Evolutionary conservation across 2,888 invertebrate species (phyloP), one percentile per base, ranked within the genome.

Genomic region (Drosophila mayaguana): DNA sequence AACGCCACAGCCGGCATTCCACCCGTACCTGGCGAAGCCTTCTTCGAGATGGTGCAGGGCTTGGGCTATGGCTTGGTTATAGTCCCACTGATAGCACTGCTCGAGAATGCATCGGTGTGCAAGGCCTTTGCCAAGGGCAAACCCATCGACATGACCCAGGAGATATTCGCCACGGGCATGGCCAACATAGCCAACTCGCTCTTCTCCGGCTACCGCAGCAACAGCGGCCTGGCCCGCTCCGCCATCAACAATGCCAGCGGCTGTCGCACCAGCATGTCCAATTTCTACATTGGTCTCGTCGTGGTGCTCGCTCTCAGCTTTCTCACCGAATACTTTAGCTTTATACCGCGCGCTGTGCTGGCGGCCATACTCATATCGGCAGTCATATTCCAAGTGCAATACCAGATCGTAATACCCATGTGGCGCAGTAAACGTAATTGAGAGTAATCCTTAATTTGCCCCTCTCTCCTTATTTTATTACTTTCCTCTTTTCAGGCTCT

Each of bases 361-460:
- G 97, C 97, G 4, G 97, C 97, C 1, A 96, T 98, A 84, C 97
- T 98, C 88, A 97, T 98, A 73, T 96, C 97, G 36, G 98, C 98
- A 45, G 98, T 98, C 45, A 94, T 98, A 61, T 97, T 97, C 92
- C 97, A 97, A 96, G 96, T 97, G 14, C 97, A 97, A 92, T 96
- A 96, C 78, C 95, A 96, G 91, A 96, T 97, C 55, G 94, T 97
- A 54, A 95, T 95, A 77, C 96, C 97, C 0, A 96, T 97, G 96
- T 97, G 97, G 97, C 94, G 96, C 75, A 96, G 97, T 36, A 97
- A 97, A 93, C 97, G 97, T 97, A 92, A 95, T n/a, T 16, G n/a
- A n/a, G n/a, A 40, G n/a, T 7, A n/a, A 40, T 8, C 38, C 16
- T 38, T 16, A 14, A 6, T 38, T 38, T 16, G 5, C 3, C 7